These are phyloP conservation scores for Creontiades dilutus DNA, from an alignment of 2,888 invertebrate species.

Conservation along the genomic window DNA sequence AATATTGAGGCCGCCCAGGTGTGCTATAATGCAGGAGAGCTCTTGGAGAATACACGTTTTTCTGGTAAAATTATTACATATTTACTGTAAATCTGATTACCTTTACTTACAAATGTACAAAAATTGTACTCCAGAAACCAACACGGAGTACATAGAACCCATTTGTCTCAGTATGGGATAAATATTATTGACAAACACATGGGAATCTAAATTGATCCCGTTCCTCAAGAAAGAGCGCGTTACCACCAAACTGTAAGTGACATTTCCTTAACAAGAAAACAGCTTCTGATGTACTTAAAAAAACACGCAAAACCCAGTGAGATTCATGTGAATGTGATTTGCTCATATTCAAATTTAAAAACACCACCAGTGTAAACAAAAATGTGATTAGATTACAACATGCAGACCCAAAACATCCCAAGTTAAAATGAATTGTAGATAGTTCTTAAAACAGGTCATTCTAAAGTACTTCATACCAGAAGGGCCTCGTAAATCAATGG, in stretches of 20 bases:
- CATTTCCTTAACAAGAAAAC: background rate
- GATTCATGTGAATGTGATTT: background rate
- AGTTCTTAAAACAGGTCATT: too few relatives aligned
- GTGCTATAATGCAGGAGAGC: too few relatives aligned
- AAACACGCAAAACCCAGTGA: background rate
- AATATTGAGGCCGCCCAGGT: too few relatives aligned
- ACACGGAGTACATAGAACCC: conserved; percentile 9
- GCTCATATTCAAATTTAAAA: background rate
- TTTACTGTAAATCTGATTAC: too few relatives aligned
- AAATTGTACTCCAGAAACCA: too few relatives aligned
- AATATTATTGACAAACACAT: background rate
- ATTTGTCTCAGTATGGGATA: conserved; percentile 12
- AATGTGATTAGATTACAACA: background rate
- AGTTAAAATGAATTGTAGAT: background rate
- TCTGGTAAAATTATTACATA: too few relatives aligned
- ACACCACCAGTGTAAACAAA: background rate
- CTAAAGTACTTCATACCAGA: too few relatives aligned
- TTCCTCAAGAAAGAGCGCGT: background rate
- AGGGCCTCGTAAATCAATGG: too few relatives aligned
- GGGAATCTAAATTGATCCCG: background rate
- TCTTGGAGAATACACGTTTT: too few relatives aligned
- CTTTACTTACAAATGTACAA: too few relatives aligned
- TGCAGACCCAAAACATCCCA: background rate
- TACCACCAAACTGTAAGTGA: background rate
- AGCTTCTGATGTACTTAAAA: background rate